phyloP scores from a whole-genome alignment of 2,113 vertebrate genomes.

The Leptobrachium ailaonicum region DNA sequence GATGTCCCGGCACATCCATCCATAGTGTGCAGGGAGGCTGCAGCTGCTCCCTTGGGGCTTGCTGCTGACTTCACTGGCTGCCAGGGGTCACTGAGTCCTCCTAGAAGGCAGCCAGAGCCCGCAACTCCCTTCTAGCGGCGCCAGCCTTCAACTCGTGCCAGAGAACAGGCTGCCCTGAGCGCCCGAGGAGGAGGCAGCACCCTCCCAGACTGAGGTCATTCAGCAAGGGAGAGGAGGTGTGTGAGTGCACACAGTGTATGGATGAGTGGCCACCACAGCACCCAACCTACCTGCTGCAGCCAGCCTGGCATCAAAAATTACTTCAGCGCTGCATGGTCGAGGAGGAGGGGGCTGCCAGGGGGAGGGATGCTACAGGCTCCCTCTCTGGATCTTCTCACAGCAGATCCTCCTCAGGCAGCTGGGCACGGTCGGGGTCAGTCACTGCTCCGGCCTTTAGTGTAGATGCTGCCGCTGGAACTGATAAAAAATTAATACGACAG shows the following conservation, averaged over 20 bases:
- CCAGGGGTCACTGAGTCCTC: background rate
- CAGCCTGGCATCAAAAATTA: conserved; percentile 71
- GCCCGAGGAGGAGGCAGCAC: conserved; percentile 42
- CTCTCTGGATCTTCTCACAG: conserved; percentile 37
- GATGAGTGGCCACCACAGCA: conserved; percentile 60
- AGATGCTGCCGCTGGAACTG: too few species aligned
- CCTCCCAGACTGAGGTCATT: conserved; percentile 59
- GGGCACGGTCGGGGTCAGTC: too few species aligned
- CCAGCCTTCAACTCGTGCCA: background rate
- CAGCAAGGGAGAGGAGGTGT: conserved; percentile 69
- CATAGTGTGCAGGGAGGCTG: conserved; percentile 64
- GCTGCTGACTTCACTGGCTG: background rate
- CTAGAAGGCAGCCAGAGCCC: background rate
- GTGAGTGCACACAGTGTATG: conserved; percentile 67
- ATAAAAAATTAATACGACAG: too few species aligned
- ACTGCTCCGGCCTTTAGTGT: too few species aligned
- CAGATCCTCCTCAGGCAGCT: too few species aligned
- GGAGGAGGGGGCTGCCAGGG: background rate
- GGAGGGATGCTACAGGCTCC: conserved; percentile 22
- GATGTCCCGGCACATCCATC: conserved; percentile 65
- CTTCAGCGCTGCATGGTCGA: conserved; percentile 32
- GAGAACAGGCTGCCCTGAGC: conserved; percentile 28
- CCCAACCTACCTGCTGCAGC: conserved; percentile 67
- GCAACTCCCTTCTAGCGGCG: background rate
- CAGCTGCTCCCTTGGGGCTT: too few species aligned